Percentiles rank a stretch among this genome's conserved stretches.
Conservation (phyloP, 2,113 vertebrate species). For the Platycercus adscitus region DNA sequence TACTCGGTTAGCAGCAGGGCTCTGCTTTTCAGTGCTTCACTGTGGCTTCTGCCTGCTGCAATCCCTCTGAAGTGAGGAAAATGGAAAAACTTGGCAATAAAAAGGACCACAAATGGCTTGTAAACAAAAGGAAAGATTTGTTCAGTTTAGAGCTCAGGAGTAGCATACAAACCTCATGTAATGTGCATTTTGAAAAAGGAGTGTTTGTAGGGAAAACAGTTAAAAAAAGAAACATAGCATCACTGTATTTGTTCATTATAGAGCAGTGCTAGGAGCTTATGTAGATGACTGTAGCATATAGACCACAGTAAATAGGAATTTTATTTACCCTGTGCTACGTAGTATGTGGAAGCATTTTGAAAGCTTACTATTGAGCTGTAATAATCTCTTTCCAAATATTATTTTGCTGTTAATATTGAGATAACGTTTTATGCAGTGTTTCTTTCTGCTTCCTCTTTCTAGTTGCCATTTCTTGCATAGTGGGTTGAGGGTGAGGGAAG, state of each 20-base stretch:
- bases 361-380: background rate
- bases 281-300: background rate
- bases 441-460: background rate
- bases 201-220: accelerated
- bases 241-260: background rate
- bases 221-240: background rate
- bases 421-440: background rate
- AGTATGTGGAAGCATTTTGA: background rate
- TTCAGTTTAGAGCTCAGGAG: background rate
- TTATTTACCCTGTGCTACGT: background rate
- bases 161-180: background rate
- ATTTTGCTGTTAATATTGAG: background rate
- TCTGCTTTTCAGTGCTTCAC: background rate
- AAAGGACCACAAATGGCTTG: background rate
- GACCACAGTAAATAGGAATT: background rate
- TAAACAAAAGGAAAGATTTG: background rate
- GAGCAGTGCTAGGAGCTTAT: background rate
- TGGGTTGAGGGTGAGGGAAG: background rate
- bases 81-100: background rate
- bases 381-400: background rate
- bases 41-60: background rate
- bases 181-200: background rate
- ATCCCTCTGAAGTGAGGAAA: accelerated
- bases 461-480: background rate
- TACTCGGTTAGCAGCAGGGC: background rate